Conservation (phyloP, 37 sponge, comb jelly and placozoan genomes). For the Petrosia ficiformis region DNA sequence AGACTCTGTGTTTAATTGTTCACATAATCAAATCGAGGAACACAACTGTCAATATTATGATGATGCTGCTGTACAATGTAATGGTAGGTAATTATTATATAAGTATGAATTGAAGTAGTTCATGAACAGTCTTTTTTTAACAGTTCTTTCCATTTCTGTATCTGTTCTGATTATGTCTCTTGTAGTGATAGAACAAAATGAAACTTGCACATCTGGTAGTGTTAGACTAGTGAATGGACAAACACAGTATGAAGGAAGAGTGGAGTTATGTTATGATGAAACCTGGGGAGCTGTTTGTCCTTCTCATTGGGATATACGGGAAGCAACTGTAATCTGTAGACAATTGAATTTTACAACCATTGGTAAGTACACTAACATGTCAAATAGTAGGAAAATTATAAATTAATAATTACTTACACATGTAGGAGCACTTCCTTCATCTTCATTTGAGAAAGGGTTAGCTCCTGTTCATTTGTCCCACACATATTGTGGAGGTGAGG, state of each 20-base stretch:
- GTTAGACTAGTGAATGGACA: conserved; percentile 4
- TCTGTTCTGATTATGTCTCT: no score
- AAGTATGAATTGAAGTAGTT: conserved; percentile 1
- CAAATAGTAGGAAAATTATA: background rate
- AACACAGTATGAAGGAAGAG: conserved; percentile 10
- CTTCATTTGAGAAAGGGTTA: background rate
- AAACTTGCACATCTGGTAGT: background rate
- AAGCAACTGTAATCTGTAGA: conserved; percentile 1
- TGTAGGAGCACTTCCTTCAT: background rate
- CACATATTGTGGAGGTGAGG: background rate
- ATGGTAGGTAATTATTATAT: background rate
- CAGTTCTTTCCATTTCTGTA: no score
- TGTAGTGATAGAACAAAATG: background rate
- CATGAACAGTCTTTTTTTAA: background rate
- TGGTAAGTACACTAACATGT: background rate
- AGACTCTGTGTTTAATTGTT: conserved; percentile 1
- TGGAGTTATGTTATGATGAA: background rate
- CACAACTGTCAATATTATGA: conserved; percentile 5
- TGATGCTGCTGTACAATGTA: background rate
- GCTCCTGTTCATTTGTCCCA: conserved; percentile 1
- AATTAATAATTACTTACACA: background rate
- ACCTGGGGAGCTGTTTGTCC: conserved; percentile 12
- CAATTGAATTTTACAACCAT: conserved; percentile 1
- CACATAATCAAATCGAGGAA: background rate
- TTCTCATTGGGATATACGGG: background rate